phyloP scores from a whole-genome alignment of 2,888 invertebrate genomes.

The Zaprionus lineosus region DNA sequence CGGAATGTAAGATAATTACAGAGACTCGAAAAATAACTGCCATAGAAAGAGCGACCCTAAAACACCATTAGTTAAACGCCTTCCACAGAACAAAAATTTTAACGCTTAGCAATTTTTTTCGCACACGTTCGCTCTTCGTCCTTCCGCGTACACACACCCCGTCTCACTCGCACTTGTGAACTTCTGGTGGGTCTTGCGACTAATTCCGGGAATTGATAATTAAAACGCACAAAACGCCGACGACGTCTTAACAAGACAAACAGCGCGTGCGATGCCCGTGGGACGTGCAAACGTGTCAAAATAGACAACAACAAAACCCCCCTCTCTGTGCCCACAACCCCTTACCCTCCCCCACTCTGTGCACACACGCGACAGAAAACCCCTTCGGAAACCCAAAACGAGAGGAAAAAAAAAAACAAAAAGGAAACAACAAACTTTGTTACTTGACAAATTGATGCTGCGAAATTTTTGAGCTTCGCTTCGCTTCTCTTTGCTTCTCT shows the following conservation, averaged over 20 bases:
- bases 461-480: constrained; percentile 60
- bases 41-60: no score
- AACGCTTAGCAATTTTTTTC: constrained; percentile 10
- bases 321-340: not conserved
- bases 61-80: no score
- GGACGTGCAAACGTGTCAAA: constrained; percentile 58
- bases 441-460: constrained; percentile 66
- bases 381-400: not conserved
- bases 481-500: constrained; percentile 17
- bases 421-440: constrained; percentile 40
- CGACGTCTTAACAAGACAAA: constrained; percentile 62
- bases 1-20: no score
- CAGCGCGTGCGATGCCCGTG: constrained; percentile 47
- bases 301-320: constrained; percentile 53
- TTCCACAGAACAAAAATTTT: no score
- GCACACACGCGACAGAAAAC: constrained; percentile 1
- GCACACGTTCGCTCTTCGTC: no score
- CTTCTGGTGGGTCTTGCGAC: no score
- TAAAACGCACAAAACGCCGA: constrained; percentile 63
- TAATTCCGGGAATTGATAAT: constrained; percentile 66
- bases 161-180: no score
- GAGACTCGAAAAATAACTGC: no score
- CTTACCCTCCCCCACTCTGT: not conserved
- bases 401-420: constrained; percentile 11
- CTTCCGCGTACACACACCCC: no score